Evolutionary conservation across 2,888 invertebrate genomes (phyloP).

Genomic region (Boloria euphrosyne): DNA sequence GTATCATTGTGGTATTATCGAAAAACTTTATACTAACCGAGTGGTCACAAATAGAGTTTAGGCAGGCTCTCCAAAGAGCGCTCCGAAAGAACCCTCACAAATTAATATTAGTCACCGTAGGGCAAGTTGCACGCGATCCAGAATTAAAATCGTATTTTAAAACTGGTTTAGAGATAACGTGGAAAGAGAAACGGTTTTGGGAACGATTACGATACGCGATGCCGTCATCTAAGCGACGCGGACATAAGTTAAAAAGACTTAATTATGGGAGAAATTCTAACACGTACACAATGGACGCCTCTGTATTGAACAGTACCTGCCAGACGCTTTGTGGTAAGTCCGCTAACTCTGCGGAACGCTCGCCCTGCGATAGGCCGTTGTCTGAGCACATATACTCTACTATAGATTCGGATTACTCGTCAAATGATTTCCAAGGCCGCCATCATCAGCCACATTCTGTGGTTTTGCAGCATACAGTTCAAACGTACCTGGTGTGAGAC

Average conservation of each 20-base stretch:
- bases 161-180: constrained; percentile 92
- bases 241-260: constrained; percentile 78
- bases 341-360: constrained; percentile 79
- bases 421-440: constrained; percentile 74
- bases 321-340: constrained; percentile 82
- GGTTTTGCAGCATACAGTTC: constrained; percentile 76
- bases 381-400: constrained; percentile 95
- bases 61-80: constrained; percentile 94
- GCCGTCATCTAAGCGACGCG: constrained; percentile 88
- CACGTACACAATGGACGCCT: constrained; percentile 90
- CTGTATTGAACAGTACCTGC: constrained; percentile 84
- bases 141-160: constrained; percentile 94
- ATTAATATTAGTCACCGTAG: constrained; percentile 91
- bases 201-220: constrained; percentile 95
- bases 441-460: constrained; percentile 72
- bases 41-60: constrained; percentile 95
- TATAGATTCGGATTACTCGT: constrained; percentile 94
- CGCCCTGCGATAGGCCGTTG: constrained; percentile 87
- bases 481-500: constrained; percentile 77
- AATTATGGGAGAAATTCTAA: constrained; percentile 92
- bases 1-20: constrained; percentile 93
- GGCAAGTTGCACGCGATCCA: constrained; percentile 91
- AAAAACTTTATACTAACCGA: constrained; percentile 95
- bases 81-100: constrained; percentile 91
- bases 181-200: constrained; percentile 97